Evolutionary conservation across 2,888 invertebrate genomes (phyloP).

Genomic region (Troglohyphantes excavatus): DNA sequence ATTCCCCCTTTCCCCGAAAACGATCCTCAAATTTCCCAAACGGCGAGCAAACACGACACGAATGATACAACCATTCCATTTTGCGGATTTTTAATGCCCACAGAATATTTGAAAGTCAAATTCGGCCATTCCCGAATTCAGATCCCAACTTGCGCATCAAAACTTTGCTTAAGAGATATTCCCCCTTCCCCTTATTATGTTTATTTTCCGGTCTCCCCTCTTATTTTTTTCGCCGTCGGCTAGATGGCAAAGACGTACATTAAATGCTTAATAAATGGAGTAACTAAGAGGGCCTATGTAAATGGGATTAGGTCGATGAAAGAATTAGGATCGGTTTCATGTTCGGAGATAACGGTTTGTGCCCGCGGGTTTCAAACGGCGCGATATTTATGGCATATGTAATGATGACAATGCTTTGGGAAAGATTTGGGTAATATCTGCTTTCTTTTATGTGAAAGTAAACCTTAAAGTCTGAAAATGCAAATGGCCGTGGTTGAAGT

Average conservation of each 20-base stretch:
- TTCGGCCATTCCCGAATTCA: background rate
- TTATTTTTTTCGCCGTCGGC: slow-evolving; percentile 15
- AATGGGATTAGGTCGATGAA: slow-evolving; percentile 50
- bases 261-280: slow-evolving; percentile 57
- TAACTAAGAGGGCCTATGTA: slow-evolving; percentile 30
- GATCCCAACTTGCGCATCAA: background rate
- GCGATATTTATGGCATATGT: slow-evolving; percentile 40
- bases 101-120: slow-evolving; percentile 47
- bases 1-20: background rate
- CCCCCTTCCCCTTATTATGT: slow-evolving; percentile 13
- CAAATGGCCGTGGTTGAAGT: slow-evolving; percentile 1
- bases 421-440: slow-evolving; percentile 20
- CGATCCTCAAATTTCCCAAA: slow-evolving; percentile 40
- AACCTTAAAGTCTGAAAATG: background rate
- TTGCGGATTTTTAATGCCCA: slow-evolving; percentile 40
- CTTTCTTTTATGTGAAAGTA: background rate
- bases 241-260: slow-evolving; percentile 12
- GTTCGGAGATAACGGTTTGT: slow-evolving; percentile 19
- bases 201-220: slow-evolving; percentile 22
- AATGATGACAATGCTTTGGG: slow-evolving; percentile 14
- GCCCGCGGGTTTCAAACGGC: slow-evolving; percentile 18
- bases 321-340: slow-evolving; percentile 36
- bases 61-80: background rate
- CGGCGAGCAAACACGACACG: slow-evolving; percentile 34
- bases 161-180: background rate